phyloP scores from a whole-genome alignment of 1,140 invertebrate genomes.

The Antheraea mylitta region DNA sequence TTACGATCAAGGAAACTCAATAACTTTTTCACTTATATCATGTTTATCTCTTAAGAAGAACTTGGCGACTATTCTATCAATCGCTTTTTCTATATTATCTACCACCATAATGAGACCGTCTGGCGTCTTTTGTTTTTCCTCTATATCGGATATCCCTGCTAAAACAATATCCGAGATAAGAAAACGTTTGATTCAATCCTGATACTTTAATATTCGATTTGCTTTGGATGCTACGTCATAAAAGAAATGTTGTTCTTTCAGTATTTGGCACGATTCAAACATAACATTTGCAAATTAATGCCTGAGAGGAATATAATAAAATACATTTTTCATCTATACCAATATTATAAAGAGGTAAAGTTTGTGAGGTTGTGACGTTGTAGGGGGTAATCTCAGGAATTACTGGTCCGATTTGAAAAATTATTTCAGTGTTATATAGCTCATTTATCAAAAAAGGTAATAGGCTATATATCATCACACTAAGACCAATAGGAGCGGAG shows the following conservation, averaged over 20 bases:
- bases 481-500: too few relatives aligned
- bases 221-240: neutral
- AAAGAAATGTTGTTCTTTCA: neutral
- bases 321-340: too few relatives aligned
- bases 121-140: constrained; percentile 14
- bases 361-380: too few relatives aligned
- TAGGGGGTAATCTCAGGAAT: too few relatives aligned
- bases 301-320: neutral
- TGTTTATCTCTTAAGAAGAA: neutral
- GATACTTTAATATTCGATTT: neutral
- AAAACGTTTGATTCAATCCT: constrained; percentile 4
- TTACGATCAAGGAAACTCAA: neutral
- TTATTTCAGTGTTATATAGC: too few relatives aligned
- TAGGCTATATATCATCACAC: too few relatives aligned
- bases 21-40: neutral
- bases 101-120: constrained; percentile 8
- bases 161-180: neutral
- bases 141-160: neutral
- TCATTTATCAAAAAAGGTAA: too few relatives aligned
- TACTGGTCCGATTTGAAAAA: too few relatives aligned
- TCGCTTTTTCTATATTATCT: neutral
- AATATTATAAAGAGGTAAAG: too few relatives aligned
- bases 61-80: neutral
- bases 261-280: neutral
- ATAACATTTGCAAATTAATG: neutral